These are phyloP conservation scores for Glyphotaelius pellucidus DNA, from an alignment of 2,888 invertebrate species.

Conservation along the genomic window DNA sequence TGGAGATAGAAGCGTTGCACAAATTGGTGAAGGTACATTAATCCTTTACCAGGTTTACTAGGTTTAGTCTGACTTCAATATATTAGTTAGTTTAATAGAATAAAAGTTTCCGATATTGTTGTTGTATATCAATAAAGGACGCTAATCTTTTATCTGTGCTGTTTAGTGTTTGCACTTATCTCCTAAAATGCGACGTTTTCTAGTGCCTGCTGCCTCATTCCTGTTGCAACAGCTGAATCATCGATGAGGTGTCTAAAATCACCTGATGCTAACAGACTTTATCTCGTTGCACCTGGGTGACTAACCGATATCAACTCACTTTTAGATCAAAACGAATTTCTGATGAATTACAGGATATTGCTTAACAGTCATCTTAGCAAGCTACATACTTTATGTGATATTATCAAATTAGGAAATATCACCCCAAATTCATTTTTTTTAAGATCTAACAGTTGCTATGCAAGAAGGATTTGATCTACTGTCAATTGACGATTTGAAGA, in stretches of 20 bases:
- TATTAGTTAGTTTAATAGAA: neutral
- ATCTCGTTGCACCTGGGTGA: neutral
- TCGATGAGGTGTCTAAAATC: neutral
- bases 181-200: neutral
- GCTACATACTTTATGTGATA: neutral
- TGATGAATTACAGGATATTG: neutral
- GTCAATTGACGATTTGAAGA: neutral
- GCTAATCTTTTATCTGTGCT: neutral
- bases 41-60: neutral
- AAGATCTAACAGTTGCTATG: neutral
- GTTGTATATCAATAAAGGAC: neutral
- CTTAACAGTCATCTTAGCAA: neutral
- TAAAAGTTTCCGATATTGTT: neutral
- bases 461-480: no score
- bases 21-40: neutral
- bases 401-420: neutral
- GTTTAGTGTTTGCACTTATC: neutral
- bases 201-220: neutral
- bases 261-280: neutral
- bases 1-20: neutral
- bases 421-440: neutral
- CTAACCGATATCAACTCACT: neutral
- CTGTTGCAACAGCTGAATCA: neutral
- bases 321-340: neutral
- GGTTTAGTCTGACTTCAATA: neutral